These are phyloP conservation scores for Cacoxenus indagator DNA, from an alignment of 2,888 invertebrate species.

Conservation along the genomic window DNA sequence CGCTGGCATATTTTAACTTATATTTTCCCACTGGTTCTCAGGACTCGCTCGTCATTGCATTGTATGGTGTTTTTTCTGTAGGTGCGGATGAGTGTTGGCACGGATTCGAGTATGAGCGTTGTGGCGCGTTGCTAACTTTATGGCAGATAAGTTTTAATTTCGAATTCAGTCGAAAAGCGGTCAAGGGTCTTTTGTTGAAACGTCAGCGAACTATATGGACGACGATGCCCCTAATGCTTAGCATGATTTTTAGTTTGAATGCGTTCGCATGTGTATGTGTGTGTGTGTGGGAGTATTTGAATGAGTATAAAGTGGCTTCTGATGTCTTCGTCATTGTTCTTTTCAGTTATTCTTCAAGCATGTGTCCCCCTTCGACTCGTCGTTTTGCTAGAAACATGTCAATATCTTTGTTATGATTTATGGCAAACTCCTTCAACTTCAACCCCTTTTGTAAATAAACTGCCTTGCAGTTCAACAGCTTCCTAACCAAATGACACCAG, in stretches of 20 bases:
- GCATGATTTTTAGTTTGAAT: too few species aligned
- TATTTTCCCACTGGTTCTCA: not conserved
- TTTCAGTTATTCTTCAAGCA: not conserved
- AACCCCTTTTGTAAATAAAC: too few species aligned
- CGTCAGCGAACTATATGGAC: not conserved
- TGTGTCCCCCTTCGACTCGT: too few species aligned
- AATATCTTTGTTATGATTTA: too few species aligned
- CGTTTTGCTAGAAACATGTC: too few species aligned
- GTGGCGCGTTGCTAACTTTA: not conserved
- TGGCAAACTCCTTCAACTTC: too few species aligned
- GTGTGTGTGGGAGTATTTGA: not conserved
- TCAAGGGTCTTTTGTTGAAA: slow-evolving; percentile 10
- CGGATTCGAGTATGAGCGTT: not conserved
- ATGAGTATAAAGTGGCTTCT: not conserved
- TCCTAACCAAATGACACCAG: too few species aligned
- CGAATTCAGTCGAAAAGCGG: not conserved
- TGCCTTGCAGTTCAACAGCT: too few species aligned
- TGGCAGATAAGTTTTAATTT: slow-evolving; percentile 4
- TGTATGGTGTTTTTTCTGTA: not conserved
- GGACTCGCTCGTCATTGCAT: not conserved
- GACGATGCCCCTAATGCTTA: not conserved
- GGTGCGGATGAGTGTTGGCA: not conserved
- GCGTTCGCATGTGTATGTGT: too few species aligned
- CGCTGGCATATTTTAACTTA: not conserved
- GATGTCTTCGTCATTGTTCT: not conserved